These are phyloP conservation scores for Calyptommatus sinebrachiatus DNA, from an alignment of 2,113 vertebrate genomes.

Conservation along the genomic window DNA sequence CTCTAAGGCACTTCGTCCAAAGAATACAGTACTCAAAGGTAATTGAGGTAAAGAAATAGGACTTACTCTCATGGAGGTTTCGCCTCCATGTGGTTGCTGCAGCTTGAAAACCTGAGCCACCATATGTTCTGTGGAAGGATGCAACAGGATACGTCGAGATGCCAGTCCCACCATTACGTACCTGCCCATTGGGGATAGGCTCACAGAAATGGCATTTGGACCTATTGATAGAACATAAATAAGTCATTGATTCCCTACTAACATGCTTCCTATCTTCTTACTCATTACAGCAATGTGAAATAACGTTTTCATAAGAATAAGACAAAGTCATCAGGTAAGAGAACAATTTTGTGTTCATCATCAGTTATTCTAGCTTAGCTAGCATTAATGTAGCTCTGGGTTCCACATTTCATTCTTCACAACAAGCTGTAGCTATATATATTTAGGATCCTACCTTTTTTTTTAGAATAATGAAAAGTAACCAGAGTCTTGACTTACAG, in stretches of 20 bases:
- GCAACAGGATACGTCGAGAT: constrained; percentile 92
- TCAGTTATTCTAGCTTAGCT: not conserved
- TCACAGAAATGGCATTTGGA: constrained; percentile 97
- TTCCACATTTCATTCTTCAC: not conserved
- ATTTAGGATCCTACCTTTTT: not conserved
- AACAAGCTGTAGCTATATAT: not conserved
- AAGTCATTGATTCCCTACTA: constrained; percentile 12
- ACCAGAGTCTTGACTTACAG: not conserved
- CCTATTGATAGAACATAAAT: constrained; percentile 69
- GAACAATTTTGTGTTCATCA: too few relatives aligned
- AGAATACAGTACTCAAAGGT: not conserved
- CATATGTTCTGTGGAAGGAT: constrained; percentile 98
- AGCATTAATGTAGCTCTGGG: not conserved
- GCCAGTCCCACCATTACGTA: constrained; percentile 98
- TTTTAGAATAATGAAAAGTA: not conserved
- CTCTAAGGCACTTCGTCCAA: not conserved
- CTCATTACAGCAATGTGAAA: fast-evolving
- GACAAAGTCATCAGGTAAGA: not conserved
- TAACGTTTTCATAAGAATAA: not conserved
- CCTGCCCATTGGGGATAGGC: constrained; percentile 95
- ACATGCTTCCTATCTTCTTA: not conserved
- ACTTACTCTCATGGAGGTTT: constrained; percentile 96
- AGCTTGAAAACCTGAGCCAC: constrained; percentile 98
- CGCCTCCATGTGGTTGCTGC: constrained; percentile 95
- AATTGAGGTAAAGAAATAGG: constrained; percentile 49